phyloP scores from a whole-genome alignment of 2,888 invertebrate species.

The Biston stratarius region DNA sequence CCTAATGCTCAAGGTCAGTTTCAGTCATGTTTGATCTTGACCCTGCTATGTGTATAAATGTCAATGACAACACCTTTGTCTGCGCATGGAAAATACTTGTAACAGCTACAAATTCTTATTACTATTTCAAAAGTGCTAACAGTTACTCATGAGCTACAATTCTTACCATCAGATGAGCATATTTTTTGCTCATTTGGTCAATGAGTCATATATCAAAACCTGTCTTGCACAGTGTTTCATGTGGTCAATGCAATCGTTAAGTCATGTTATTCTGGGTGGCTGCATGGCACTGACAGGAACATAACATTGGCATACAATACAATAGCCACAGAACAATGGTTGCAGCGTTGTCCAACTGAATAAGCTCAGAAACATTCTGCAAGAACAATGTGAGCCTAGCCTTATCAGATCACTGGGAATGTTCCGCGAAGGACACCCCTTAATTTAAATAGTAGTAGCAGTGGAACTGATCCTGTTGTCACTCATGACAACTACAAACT shows the following conservation, averaged over 20 bases:
- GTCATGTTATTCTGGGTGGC: not conserved
- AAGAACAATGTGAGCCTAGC: constrained; percentile 24
- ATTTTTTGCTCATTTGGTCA: no score
- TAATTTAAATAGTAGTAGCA: not conserved
- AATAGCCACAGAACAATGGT: constrained; percentile 44
- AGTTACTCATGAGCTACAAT: no score
- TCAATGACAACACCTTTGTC: not conserved
- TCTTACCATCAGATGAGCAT: no score
- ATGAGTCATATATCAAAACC: not conserved
- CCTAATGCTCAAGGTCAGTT: not conserved
- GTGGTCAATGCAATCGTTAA: constrained; percentile 1
- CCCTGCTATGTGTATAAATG: not conserved
- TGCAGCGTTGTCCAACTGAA: constrained; percentile 17
- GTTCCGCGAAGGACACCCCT: constrained; percentile 1
- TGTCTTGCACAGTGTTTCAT: not conserved
- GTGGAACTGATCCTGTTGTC: not conserved
- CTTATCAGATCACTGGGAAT: constrained; percentile 24
- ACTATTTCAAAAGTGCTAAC: no score
- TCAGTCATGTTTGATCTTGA: not conserved
- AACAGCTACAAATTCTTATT: no score
- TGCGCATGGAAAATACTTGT: no score
- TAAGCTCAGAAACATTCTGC: constrained; percentile 40
- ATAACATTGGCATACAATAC: constrained; percentile 50
- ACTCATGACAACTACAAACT: no score
- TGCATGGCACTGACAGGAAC: constrained; percentile 13